Evolutionary conservation across 2,888 invertebrate species (phyloP).

Genomic region (Ormyrus labotus): DNA sequence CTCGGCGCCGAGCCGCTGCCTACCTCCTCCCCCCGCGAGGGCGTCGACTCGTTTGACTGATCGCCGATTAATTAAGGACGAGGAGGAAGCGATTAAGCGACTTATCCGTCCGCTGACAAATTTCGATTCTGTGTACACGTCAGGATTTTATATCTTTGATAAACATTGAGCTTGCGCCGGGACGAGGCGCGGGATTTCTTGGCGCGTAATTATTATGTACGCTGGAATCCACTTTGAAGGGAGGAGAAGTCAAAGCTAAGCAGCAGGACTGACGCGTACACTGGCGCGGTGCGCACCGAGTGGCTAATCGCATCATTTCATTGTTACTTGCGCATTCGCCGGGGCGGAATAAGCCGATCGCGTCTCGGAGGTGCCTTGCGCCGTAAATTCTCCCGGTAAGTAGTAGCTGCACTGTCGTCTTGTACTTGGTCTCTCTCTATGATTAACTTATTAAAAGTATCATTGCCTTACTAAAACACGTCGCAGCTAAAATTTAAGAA

Average conservation of each 20-base stretch:
- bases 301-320: constrained; percentile 72
- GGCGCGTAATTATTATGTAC: neutral
- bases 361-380: constrained; percentile 58
- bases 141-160: neutral
- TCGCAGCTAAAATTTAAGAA: too few relatives aligned
- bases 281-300: constrained; percentile 69
- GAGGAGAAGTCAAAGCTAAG: constrained; percentile 64
- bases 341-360: constrained; percentile 73
- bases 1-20: constrained; percentile 25
- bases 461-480: too few relatives aligned
- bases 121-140: neutral
- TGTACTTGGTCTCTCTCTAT: too few relatives aligned
- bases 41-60: constrained; percentile 28
- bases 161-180: constrained; percentile 34
- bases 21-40: constrained; percentile 30
- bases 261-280: constrained; percentile 65
- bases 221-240: neutral
- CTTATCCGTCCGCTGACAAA: constrained; percentile 29
- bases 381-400: neutral
- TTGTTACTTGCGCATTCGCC: constrained; percentile 70
- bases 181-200: constrained; percentile 6
- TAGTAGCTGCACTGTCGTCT: too few relatives aligned
- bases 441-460: too few relatives aligned
- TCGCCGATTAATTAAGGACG: constrained; percentile 52
- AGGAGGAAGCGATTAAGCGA: constrained; percentile 46